Base-by-base conservation (phyloP, 1,140 invertebrate genomes). In the Spodoptera litura region DNA sequence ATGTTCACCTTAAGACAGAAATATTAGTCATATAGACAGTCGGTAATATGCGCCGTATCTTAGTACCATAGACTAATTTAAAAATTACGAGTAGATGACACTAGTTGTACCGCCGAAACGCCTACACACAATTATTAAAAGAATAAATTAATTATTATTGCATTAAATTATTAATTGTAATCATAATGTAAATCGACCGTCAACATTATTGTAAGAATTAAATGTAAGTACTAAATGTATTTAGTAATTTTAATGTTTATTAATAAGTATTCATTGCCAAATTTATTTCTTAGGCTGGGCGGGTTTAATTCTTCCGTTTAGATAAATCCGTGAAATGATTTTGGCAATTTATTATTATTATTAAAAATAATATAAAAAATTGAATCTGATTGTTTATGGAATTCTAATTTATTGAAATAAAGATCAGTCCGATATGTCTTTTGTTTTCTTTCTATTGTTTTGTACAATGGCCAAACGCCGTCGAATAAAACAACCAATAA, bases 231-330 rank as follows among this genome's bases (percentile, higher is more conserved):
- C 38, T 58, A 61, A 53, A 25, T 74, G 58, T 61, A 61, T 31
- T 44, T 44, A 66, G 38, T 55, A 53, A 58, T n/a, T 59, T 59
- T 38, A 66, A 66, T 70, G 38, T 58, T 58, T 49, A 51, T 49
- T 78, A 52, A 51, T 75, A 70, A 44, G n/a, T 66, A 74, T 31
- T 38, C 80, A 83, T 84, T 86, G 86, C 79, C 80, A 85, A 83
- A 85, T 74, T 85, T 84, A 84, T 90, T 90, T 88, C 86, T 49
- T 82, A 80, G 90, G 92, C 92, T 93, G 92, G 89, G 86, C 88
- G 89, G 90, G 84, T 89, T 89, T 82, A 68, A 78, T 81, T 73
- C 44, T 59, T 73, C 31, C 56, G 49, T 66, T 66, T 74, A 74
- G 38, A 81, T 73, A 78, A 88, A 89, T 89, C 87, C 87, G 88